Base-by-base conservation (phyloP, 2,888 invertebrate genomes). In the Dryadula phaetusa region DNA sequence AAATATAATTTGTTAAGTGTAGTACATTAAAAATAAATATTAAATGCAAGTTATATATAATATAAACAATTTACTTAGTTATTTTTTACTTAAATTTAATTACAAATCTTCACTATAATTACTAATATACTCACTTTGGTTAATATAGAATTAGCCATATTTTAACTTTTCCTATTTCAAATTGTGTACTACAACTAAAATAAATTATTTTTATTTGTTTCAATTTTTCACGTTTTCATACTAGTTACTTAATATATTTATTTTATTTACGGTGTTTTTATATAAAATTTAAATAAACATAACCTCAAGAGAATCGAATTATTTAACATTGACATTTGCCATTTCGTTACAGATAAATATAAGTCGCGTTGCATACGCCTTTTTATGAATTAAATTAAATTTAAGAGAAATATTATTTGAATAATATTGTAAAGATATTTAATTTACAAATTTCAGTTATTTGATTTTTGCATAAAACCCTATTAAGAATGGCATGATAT, bases 121-220 rank as follows among this genome's bases (percentile, higher is more conserved):
- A 18, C 62, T 49, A n/a, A 58, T 14, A 66, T 72, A 67, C 76
- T 62, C 74, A 88, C 88, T 83, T 85, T 88, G 16, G 79, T 70
- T 67, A 87, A 69, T 62, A 88, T 69, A 22, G 83, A 81, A 72
- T 81, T 85, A 14, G 88, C 86, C 89, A 89, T 89, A 0, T 34
- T 73, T 64, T 37, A 34, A 6, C 60, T 46, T 40, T 20, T 5
- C 16, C 0, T 25, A 0, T 25, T 16, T 56, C 1, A n/a, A n/a
- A 22, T 56, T n/a, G n/a, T 10, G 8, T 46, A 10, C 22, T 22
- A 16, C 14, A 12, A 12, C 12, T 20, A 12, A 18, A 46, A 22
- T 3, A 46, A 22, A 2, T 22, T 12, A 1, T 46, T 20, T 22
- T 12, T 10, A 1, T 3, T 3, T 8, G 8, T n/a, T 20, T 8